Base-by-base conservation (phyloP, 1,140 invertebrate genomes). In the Leptoteleia sp. region DNA sequence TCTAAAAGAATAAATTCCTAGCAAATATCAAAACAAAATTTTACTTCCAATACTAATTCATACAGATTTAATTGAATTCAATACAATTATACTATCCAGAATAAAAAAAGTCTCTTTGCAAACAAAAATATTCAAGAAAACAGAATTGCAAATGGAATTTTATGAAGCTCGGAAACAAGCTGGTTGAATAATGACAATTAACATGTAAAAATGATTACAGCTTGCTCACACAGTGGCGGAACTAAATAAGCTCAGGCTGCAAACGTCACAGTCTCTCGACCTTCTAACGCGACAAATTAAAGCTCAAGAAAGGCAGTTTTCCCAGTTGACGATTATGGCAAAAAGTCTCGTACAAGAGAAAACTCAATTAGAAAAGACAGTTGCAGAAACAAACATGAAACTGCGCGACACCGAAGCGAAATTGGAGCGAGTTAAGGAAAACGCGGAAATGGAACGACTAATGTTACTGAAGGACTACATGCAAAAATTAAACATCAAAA, bases 301-400 rank as follows among this genome's bases (percentile, higher is more conserved):
- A 38, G 48, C 42, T 5, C 84, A 84, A 52, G 82, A 84, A 45
- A 77, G 43, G 38, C 76, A 85, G 77, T 84, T 82, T 61, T 52
- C 82, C 2, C 77, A 83, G 31, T 73, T 87, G 4, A 80, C 82
- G 0, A 76, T 81, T 38, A 83, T 75, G 0, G 79, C 84, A 0
- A 78, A 64, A 15, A 76, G 76, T n/a, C 61, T 87, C 4, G 42
- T 83, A 31, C n/a, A 68, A 5, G 82, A 84, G 22, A 87, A 87
- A 48, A 75, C 68, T 11, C 73, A 76, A 22, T 42, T 86, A 17
- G 75, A 86, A 52, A 83, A 82, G 27, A 43, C 71, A 16, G 25
- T 85, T 4, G 31, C 50, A 33, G 77, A 78, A 45, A 82, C 52
- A 27, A 77, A 76, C 8, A 33, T 25, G 4, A 79, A 80, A 48